Conservation (phyloP, 2,888 invertebrate species). For the Cyclophora punctaria region DNA sequence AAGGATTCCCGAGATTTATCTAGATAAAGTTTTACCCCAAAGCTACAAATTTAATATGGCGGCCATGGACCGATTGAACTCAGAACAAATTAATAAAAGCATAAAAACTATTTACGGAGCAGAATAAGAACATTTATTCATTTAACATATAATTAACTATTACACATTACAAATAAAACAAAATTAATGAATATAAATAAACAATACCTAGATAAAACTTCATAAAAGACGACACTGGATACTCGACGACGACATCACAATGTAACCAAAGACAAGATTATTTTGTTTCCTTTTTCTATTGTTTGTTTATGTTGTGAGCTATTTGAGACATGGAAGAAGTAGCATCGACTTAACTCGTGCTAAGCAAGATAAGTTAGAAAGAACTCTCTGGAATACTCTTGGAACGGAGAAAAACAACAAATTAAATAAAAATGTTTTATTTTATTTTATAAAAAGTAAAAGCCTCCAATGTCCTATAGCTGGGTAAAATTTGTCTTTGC, state of each 20-base stretch:
- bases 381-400: too few species aligned
- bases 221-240: constrained; percentile 71
- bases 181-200: constrained; percentile 12
- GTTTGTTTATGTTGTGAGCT: too few species aligned
- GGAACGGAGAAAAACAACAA: too few species aligned
- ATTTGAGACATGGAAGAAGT: too few species aligned
- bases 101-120: too few species aligned
- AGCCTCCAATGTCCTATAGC: too few species aligned
- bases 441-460: too few species aligned
- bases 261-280: constrained; percentile 20
- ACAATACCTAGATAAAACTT: constrained; percentile 69
- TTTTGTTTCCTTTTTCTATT: constrained; percentile 3
- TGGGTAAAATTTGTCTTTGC: too few species aligned
- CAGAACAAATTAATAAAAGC: background rate
- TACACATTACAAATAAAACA: background rate
- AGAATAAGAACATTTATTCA: background rate
- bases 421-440: too few species aligned
- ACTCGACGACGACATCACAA: constrained; percentile 72
- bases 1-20: constrained; percentile 43
- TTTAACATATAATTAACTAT: background rate
- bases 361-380: too few species aligned
- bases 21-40: constrained; percentile 46
- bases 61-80: constrained; percentile 34
- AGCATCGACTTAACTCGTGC: too few species aligned
- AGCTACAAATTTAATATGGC: constrained; percentile 62